A percentile compares a stretch with the other conserved stretches of the same genome.
These are phyloP conservation scores for Lindbergichthys nudifrons DNA, from an alignment of 2,797 vertebrate species.

Conservation along the genomic window DNA sequence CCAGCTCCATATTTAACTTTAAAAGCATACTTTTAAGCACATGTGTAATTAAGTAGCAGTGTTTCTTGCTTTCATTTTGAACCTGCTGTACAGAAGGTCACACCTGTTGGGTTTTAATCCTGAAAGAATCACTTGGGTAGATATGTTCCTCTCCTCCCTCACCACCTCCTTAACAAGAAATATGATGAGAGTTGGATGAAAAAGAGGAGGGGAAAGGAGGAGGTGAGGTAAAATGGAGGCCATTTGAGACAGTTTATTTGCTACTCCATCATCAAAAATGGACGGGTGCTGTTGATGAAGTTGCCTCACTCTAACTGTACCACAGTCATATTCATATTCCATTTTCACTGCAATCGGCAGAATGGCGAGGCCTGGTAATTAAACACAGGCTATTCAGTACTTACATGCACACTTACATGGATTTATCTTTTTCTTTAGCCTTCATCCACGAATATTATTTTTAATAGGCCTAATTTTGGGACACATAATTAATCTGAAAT, in stretches of 20 bases:
- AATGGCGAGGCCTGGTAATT: conserved; percentile 43
- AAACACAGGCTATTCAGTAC: conserved; percentile 41
- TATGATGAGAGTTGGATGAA: conserved; percentile 22
- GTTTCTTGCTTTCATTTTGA: conserved; percentile 17
- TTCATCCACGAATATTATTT: conserved; percentile 24
- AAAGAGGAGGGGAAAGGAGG: conserved; percentile 20
- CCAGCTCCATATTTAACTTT: conserved; percentile 2
- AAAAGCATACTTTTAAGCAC: conserved; percentile 13
- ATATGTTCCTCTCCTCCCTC: conserved; percentile 23
- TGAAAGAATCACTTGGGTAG: conserved; percentile 10
- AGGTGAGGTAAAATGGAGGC: conserved; percentile 35
- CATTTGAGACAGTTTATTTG: conserved; percentile 64
- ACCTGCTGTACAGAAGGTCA: conserved; percentile 19
- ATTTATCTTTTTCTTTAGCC: conserved; percentile 33
- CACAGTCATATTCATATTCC: conserved; percentile 49
- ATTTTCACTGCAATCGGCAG: conserved; percentile 32
- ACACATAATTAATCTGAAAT: conserved; percentile 12
- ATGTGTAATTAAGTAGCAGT: neutral
- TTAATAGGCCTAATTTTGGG: conserved; percentile 12
- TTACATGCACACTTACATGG: conserved; percentile 36
- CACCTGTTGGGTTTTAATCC: conserved; percentile 26
- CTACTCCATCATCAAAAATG: conserved; percentile 59
- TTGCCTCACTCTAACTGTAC: conserved; percentile 36
- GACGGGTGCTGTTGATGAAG: conserved; percentile 56
- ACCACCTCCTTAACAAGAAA: conserved; percentile 22